Evolutionary conservation across 2,797 vertebrate species (phyloP).

Genomic region (Sparidentex hasta): DNA sequence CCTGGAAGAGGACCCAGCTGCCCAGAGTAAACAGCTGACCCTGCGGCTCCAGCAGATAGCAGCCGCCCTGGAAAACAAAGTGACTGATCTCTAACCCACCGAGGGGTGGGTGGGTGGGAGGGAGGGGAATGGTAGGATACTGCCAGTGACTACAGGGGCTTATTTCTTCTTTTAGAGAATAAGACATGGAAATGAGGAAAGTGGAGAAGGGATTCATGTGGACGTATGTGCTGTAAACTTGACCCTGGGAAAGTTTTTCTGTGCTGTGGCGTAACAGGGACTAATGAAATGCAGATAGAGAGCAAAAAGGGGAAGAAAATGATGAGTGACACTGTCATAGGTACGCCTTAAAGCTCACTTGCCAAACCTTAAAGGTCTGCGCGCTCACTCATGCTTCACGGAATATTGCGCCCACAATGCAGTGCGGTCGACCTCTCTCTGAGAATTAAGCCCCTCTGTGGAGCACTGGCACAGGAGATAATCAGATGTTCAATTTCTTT

Average conservation of each 20-base stretch:
- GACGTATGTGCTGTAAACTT: conserved; percentile 38
- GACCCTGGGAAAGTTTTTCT: conserved; percentile 50
- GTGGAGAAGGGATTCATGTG: conserved; percentile 48
- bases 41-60: conserved; percentile 97
- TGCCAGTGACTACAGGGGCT: conserved; percentile 79
- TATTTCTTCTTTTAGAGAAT: conserved; percentile 68
- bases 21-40: conserved; percentile 98
- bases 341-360: conserved; percentile 85
- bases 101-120: conserved; percentile 13
- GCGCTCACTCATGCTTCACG: conserved; percentile 69
- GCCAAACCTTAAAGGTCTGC: conserved; percentile 81
- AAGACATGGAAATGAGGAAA: conserved; percentile 63
- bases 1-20: conserved; percentile 95
- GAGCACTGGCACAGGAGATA: conserved; percentile 83
- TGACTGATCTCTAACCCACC: conserved; percentile 94
- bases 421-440: conserved; percentile 60
- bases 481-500: conserved; percentile 89
- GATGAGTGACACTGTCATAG: conserved; percentile 78
- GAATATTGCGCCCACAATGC: conserved; percentile 75
- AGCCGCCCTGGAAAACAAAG: conserved; percentile 97
- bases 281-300: conserved; percentile 68
- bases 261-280: conserved; percentile 58
- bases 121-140: conserved; percentile 41
- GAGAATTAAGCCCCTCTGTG: conserved; percentile 79
- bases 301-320: conserved; percentile 57